Evolutionary conservation across 2,888 invertebrate genomes (phyloP).

Genomic region (Stegophylla sp.): DNA sequence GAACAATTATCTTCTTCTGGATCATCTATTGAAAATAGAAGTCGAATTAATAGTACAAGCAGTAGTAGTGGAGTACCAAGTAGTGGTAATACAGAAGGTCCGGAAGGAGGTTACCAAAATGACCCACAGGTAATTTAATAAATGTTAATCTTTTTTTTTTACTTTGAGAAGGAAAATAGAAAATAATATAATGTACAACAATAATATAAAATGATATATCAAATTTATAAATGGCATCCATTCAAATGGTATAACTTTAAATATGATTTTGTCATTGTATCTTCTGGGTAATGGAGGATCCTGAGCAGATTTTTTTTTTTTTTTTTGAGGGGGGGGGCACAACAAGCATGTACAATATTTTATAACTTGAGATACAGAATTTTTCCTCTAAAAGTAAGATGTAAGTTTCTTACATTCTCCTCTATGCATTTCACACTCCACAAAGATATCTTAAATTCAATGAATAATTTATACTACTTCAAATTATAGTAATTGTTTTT

Average conservation of each 20-base stretch:
- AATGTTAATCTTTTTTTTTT: not conserved
- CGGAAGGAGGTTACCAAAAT: conserved; percentile 64
- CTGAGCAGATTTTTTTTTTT: too few species aligned
- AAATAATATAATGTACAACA: not conserved
- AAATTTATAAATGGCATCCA: not conserved
- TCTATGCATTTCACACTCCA: too few species aligned
- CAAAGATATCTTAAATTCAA: too few species aligned
- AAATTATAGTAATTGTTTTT: not conserved
- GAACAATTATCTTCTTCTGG: conserved; percentile 63
- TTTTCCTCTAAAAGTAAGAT: too few species aligned
- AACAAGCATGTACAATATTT: too few species aligned
- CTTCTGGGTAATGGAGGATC: too few species aligned
- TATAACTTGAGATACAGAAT: too few species aligned
- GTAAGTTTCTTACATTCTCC: too few species aligned
- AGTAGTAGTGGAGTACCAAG: conserved; percentile 64
- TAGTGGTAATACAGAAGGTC: conserved; percentile 73
- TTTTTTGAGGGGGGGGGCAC: too few species aligned
- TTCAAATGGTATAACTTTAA: too few species aligned
- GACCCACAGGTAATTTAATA: conserved; percentile 62
- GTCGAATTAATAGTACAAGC: conserved; percentile 69
- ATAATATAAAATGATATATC: not conserved
- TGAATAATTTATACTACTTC: too few species aligned
- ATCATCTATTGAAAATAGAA: conserved; percentile 67
- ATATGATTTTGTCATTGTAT: too few species aligned
- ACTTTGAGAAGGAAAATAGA: not conserved